Evolutionary conservation across 2,113 vertebrate genomes (phyloP).

Genomic region (Sisor rabdophorus): DNA sequence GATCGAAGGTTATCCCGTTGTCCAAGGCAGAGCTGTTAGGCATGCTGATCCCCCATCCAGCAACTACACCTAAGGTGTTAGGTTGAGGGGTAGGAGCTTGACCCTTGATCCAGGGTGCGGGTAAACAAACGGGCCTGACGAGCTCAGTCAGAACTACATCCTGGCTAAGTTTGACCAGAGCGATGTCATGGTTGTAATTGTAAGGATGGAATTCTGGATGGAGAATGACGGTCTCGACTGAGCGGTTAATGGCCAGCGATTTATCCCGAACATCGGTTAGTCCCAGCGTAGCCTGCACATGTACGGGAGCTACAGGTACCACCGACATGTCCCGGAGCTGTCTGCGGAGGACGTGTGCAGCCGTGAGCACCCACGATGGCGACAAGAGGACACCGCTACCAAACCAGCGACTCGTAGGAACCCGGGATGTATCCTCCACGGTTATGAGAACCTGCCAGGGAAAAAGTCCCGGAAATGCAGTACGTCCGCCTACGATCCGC

Average conservation of each 20-base stretch:
- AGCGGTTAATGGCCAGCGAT: constrained; percentile 68
- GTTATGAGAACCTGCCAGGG: constrained; percentile 93
- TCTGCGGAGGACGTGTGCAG: constrained; percentile 87
- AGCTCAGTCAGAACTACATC: constrained; percentile 70
- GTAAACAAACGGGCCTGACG: constrained; percentile 83
- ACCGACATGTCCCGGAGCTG: constrained; percentile 80
- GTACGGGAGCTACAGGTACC: constrained; percentile 79
- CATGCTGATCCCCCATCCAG: constrained; percentile 91
- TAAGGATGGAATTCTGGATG: constrained; percentile 85
- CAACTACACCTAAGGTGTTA: constrained; percentile 83
- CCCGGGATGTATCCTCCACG: constrained; percentile 84
- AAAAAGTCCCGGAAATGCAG: constrained; percentile 80
- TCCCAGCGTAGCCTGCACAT: constrained; percentile 82
- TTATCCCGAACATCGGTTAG: constrained; percentile 76
- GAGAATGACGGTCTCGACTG: constrained; percentile 77
- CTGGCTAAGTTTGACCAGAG: constrained; percentile 80
- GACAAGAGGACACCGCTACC: constrained; percentile 92
- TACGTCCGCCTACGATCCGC: constrained; percentile 85
- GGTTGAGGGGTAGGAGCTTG: constrained; percentile 66
- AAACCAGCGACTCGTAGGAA: constrained; percentile 88
- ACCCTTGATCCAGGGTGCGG: constrained; percentile 63
- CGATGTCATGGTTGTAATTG: constrained; percentile 93
- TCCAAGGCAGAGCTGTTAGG: constrained; percentile 73
- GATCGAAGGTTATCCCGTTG: constrained; percentile 70
- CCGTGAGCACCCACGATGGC: constrained; percentile 85